phyloP scores from a whole-genome alignment of 1,140 invertebrate genomes.

The Orius insidiosus region DNA sequence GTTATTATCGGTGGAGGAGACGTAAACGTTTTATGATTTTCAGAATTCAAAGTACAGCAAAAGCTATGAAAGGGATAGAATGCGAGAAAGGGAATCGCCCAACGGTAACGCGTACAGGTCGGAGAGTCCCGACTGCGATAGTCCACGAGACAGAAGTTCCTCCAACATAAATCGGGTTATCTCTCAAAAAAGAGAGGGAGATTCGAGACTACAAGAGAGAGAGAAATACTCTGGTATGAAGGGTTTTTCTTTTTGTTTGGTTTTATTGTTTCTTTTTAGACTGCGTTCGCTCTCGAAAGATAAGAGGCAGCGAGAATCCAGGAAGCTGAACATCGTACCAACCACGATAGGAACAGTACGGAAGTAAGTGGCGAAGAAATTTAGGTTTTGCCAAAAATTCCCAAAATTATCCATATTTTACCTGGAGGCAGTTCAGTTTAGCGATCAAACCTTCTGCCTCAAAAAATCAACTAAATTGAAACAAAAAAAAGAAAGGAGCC shows the following conservation, averaged over 20 bases:
- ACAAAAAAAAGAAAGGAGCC: too few relatives aligned
- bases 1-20: too few relatives aligned
- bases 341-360: slow-evolving; percentile 63
- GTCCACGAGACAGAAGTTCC: slow-evolving; percentile 47
- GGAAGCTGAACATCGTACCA: slow-evolving; percentile 66
- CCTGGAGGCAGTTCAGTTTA: too few relatives aligned
- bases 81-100: slow-evolving; percentile 40
- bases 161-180: slow-evolving; percentile 57
- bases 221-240: slow-evolving; percentile 61
- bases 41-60: slow-evolving; percentile 61
- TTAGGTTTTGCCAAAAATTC: too few relatives aligned
- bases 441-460: too few relatives aligned
- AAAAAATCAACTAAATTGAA: too few relatives aligned
- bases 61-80: slow-evolving; percentile 42
- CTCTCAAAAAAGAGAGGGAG: slow-evolving; percentile 58
- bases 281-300: slow-evolving; percentile 65
- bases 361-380: too few relatives aligned
- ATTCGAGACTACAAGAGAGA: slow-evolving; percentile 80
- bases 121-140: slow-evolving; percentile 47
- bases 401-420: too few relatives aligned
- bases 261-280: slow-evolving; percentile 32
- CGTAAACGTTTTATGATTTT: too few relatives aligned
- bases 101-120: slow-evolving; percentile 57
- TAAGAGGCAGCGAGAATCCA: slow-evolving; percentile 55
- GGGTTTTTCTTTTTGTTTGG: not conserved